Percentiles rank a stretch among this genome's conserved stretches.
Conservation (phyloP, 1,140 invertebrate species). For the Marisa cornuarietis region DNA sequence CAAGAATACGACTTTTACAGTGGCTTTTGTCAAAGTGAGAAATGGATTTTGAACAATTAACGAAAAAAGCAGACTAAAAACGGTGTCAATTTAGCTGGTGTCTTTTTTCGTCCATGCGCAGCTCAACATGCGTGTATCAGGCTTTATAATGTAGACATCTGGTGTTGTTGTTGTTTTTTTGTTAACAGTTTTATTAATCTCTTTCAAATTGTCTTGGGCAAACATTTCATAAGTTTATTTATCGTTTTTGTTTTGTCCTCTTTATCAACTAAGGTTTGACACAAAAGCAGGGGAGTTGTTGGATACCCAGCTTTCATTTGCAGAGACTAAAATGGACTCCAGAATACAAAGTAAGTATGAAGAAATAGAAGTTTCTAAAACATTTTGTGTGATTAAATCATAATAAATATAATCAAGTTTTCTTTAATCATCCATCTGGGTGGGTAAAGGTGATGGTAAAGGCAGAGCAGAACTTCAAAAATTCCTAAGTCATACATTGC, state of each 20-base stretch:
- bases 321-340: slow-evolving; percentile 51
- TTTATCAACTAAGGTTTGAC: slow-evolving; percentile 42
- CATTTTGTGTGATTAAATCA: not conserved
- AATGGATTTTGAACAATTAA: not conserved
- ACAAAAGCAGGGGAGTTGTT: slow-evolving; percentile 45
- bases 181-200: not conserved
- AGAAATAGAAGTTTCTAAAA: slow-evolving; percentile 1
- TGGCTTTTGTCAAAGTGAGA: slow-evolving; percentile 58
- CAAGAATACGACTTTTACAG: slow-evolving; percentile 54
- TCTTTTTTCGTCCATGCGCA: no score
- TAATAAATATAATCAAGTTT: no score
- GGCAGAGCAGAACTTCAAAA: no score
- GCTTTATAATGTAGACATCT: not conserved
- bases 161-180: not conserved
- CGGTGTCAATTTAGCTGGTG: no score
- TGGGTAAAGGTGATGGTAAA: no score
- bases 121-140: not conserved
- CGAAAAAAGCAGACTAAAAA: no score
- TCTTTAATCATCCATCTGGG: no score
- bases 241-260: not conserved
- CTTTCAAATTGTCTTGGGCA: not conserved
- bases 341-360: slow-evolving; percentile 51
- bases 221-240: not conserved
- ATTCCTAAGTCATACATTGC: no score
- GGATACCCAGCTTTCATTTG: slow-evolving; percentile 45